These are phyloP conservation scores for Diaphora mendica DNA, from an alignment of 2,888 invertebrate species.

Conservation along the genomic window DNA sequence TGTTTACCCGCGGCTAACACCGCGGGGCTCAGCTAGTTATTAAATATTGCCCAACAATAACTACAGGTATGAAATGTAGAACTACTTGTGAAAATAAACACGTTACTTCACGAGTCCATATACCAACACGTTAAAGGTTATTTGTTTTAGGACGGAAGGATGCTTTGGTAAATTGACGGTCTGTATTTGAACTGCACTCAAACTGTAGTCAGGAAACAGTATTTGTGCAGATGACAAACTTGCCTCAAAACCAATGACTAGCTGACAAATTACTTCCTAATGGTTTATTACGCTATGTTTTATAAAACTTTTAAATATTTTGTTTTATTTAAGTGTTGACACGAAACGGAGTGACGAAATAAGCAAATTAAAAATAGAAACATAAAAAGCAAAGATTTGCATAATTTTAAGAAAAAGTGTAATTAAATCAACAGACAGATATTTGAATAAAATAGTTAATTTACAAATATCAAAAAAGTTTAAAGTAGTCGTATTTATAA, in stretches of 20 bases:
- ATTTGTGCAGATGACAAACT: neutral
- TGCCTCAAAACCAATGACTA: neutral
- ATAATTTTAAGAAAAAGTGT: neutral
- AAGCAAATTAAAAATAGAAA: neutral
- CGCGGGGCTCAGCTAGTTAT: too few relatives aligned
- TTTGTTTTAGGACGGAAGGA: neutral
- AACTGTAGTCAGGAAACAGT: neutral
- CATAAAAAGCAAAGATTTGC: neutral
- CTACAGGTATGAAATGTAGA: neutral
- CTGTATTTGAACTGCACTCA: neutral
- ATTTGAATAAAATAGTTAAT: neutral
- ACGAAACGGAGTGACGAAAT: neutral
- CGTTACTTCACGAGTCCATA: neutral
- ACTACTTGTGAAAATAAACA: neutral
- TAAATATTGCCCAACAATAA: neutral
- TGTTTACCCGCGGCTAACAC: too few relatives aligned
- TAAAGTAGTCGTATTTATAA: neutral
- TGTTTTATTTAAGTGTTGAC: too few relatives aligned
- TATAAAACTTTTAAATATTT: neutral
- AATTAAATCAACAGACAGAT: neutral
- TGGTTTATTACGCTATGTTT: neutral
- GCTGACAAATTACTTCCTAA: neutral
- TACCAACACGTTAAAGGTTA: neutral
- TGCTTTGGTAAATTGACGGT: neutral
- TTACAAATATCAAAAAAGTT: neutral